A percentile compares a stretch with the other conserved stretches of the same genome.
Conservation (phyloP, 2,888 invertebrate species). For the Pachydiplax longipennis region DNA sequence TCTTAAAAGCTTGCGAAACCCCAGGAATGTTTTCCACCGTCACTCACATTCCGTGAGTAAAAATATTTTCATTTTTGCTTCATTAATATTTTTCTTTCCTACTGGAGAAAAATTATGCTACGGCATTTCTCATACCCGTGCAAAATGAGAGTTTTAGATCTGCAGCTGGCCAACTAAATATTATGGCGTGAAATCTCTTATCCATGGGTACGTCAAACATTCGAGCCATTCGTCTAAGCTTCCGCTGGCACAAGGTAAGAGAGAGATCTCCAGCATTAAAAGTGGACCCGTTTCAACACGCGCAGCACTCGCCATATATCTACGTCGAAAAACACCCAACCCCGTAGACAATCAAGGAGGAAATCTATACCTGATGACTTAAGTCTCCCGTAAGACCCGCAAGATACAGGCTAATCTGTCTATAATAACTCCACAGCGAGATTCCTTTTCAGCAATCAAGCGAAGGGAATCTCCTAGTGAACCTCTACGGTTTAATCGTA, state of each 20-base stretch:
- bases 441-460: not conserved
- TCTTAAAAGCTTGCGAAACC: no score
- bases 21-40: not conserved
- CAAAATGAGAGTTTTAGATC: not conserved
- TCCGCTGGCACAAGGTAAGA: constrained; percentile 5
- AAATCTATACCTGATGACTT: constrained; percentile 36
- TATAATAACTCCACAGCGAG: not conserved
- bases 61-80: not conserved
- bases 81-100: not conserved
- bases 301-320: constrained; percentile 16
- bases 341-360: constrained; percentile 21
- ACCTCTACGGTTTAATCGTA: no score
- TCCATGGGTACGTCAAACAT: constrained; percentile 17
- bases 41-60: not conserved
- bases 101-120: not conserved
- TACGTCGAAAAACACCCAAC: constrained; percentile 2
- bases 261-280: constrained; percentile 15
- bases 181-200: constrained; percentile 33
- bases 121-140: not conserved
- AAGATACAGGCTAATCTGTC: not conserved
- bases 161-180: constrained; percentile 9
- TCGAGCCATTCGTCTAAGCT: constrained; percentile 9
- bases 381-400: constrained; percentile 4
- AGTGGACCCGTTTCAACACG: constrained; percentile 26
- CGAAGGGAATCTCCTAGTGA: no score